Evolutionary conservation across 2,797 vertebrate species (phyloP).

Genomic region (Falco novaeseelandiae): DNA sequence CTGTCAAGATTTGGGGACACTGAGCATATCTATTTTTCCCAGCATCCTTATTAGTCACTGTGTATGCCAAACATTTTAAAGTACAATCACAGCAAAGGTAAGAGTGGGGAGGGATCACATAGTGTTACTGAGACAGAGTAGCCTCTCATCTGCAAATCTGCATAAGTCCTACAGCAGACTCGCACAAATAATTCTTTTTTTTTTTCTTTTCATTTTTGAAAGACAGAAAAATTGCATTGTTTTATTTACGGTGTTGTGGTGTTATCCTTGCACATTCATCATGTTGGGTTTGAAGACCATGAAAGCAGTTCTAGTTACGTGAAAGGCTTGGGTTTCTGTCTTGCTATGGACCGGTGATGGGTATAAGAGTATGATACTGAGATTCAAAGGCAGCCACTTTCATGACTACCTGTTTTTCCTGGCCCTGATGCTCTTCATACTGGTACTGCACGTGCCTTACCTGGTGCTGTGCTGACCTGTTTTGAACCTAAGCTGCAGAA

Average conservation of each 20-base stretch:
- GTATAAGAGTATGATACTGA: background rate
- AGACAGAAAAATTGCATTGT: background rate
- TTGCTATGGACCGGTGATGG: background rate
- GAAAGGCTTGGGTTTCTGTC: background rate
- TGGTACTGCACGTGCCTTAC: background rate
- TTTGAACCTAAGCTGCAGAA: background rate
- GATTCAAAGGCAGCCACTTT: background rate
- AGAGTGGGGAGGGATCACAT: background rate
- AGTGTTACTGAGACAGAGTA: background rate
- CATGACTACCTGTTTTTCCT: background rate
- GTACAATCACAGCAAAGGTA: background rate
- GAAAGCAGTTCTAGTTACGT: background rate
- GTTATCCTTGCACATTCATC: background rate
- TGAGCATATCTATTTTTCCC: background rate
- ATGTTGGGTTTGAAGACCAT: background rate
- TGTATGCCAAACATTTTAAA: background rate
- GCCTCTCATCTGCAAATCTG: background rate
- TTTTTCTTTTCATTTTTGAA: background rate
- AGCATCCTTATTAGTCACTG: background rate
- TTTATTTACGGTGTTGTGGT: background rate
- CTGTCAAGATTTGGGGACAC: background rate
- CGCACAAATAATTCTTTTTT: rapidly evolving
- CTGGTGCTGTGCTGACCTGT: background rate
- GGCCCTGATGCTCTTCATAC: background rate
- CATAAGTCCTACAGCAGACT: background rate